Evolutionary conservation across 2,888 invertebrate genomes (phyloP), one percentile per base, ranked within the genome.

Genomic region (Eugnorisma glareosa): DNA sequence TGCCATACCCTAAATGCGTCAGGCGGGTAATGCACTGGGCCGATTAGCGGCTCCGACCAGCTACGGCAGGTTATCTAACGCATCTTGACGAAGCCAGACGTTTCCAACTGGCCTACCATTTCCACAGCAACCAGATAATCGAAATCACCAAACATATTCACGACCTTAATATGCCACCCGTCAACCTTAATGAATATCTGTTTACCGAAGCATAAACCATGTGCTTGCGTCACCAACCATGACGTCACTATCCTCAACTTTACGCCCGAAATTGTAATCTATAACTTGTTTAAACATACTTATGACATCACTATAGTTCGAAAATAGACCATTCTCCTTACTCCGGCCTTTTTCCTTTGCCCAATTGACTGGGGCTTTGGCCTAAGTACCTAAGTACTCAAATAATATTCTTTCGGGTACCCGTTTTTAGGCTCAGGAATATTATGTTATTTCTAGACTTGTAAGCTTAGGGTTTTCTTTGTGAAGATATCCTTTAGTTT

Each of bases 201-300:
- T 84, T 84, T 83, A 75, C 79, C 18, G 48, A 86, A 66, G 37
- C 63, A 74, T 84, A 75, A 75, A 45, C 80, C 59, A 45, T 48
- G 59, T 66, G 37, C 73, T 78, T 72, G 69, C 84, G 84, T 85
- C 86, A 85, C 64, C 74, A 15, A 31, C 69, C 69, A 72, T 75
- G 90, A 88, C 89, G 88, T 88, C 86, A 86, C 79, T 66, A 66
- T 73, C 77, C 83, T 79, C 51, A 77, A 84, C 67, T 75, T 76
- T 87, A 77, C 70, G 84, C 75, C 77, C 74, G 24, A 75, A 78
- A 51, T 74, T 74, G 31, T 80, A 89, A 91, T 91, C 91, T 88
- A 79, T 82, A 78, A 79, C 67, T 79, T 86, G 72, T 73, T 80
- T 86, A 83, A 91, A 91, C 87, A 86, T 84, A 73, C 35, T 45